These are phyloP conservation scores for Empidonax traillii DNA, from an alignment of 2,113 vertebrate genomes.

Conservation along the genomic window DNA sequence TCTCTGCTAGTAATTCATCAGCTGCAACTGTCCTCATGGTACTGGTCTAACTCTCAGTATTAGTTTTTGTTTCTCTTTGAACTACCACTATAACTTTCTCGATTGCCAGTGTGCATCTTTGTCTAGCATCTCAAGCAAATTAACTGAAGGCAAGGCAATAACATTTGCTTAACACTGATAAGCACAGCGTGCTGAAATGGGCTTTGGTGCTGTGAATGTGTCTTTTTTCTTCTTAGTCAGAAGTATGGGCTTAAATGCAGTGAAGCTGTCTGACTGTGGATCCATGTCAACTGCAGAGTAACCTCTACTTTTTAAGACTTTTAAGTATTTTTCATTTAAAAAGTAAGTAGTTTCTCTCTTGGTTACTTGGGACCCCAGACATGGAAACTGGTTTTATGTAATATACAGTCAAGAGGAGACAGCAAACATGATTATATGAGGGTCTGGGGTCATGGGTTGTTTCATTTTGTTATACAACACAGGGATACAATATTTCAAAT, in stretches of 20 bases:
- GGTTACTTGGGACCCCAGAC: background rate
- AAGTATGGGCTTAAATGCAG: background rate
- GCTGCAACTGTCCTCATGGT: background rate
- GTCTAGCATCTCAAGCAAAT: background rate
- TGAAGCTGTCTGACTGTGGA: background rate
- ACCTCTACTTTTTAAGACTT: background rate
- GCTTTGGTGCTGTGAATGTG: background rate
- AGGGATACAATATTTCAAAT: slow-evolving; percentile 37
- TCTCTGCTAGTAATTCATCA: background rate
- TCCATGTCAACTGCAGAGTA: background rate
- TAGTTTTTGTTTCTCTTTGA: background rate
- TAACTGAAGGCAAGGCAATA: background rate
- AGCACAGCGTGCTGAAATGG: background rate
- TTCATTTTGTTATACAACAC: background rate
- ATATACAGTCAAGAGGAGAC: background rate
- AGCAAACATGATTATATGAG: background rate
- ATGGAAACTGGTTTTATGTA: slow-evolving; percentile 10
- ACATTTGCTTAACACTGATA: background rate
- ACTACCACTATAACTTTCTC: background rate
- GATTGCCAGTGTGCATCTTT: background rate
- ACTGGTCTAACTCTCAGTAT: background rate
- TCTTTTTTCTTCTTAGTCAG: background rate
- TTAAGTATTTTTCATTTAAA: background rate
- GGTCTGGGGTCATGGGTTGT: background rate
- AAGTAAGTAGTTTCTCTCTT: background rate